A percentile compares a stretch with the other conserved stretches of the same genome.
Evolutionary conservation across 2,888 invertebrate genomes (phyloP).

Genomic region (Hyalella azteca): DNA sequence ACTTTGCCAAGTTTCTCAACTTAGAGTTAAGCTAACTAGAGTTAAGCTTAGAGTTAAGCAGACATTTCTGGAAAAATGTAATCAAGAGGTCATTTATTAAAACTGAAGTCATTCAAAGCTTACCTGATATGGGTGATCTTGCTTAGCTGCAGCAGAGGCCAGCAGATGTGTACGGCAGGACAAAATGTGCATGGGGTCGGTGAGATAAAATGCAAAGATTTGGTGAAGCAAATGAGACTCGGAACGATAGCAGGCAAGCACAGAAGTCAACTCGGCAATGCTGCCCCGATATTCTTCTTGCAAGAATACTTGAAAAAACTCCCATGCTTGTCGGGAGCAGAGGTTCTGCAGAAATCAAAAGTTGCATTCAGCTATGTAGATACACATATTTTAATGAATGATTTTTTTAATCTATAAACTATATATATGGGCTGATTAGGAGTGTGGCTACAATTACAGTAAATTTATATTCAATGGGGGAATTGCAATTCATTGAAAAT

Average conservation of each 20-base stretch:
- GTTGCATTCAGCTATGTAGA: no score
- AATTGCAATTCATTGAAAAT: no score
- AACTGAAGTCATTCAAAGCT: background rate
- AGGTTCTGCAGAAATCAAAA: slow-evolving; percentile 42
- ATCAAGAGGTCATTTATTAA: no score
- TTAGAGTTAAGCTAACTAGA: no score
- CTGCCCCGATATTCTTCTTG: slow-evolving; percentile 53
- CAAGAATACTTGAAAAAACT: slow-evolving; percentile 53
- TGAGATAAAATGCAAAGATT: slow-evolving; percentile 50
- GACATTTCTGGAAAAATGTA: no score
- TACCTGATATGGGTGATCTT: slow-evolving; percentile 56
- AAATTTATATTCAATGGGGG: no score
- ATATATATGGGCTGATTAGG: no score
- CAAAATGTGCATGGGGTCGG: slow-evolving; percentile 52
- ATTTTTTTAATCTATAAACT: no score
- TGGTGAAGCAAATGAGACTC: slow-evolving; percentile 48
- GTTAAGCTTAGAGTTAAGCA: no score
- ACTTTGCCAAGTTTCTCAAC: no score
- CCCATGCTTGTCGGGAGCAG: slow-evolving; percentile 52
- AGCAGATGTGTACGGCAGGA: slow-evolving; percentile 55
- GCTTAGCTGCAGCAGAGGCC: slow-evolving; percentile 47
- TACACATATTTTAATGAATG: no score
- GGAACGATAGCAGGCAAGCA: slow-evolving; percentile 48
- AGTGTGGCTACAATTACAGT: no score
- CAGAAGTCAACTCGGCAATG: slow-evolving; percentile 42